Conservation (phyloP, 2,888 invertebrate species). For the Fragum sueziense region DNA sequence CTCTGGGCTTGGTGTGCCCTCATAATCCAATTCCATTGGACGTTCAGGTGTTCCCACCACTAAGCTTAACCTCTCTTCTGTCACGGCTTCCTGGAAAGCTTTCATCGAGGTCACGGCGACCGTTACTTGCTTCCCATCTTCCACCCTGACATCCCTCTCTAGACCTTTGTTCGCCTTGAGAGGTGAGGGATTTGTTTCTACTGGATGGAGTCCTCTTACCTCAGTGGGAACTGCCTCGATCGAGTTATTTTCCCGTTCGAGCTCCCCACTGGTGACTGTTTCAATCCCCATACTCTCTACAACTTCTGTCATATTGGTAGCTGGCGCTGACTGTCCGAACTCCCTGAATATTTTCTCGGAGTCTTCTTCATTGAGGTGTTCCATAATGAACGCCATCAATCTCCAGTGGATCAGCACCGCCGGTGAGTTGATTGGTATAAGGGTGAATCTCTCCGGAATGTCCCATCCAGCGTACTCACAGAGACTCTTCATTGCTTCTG, state of each 20-base stretch:
- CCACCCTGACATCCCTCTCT: background rate
- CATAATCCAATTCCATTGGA: background rate
- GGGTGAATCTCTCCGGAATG: constrained; percentile 8
- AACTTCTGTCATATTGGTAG: background rate
- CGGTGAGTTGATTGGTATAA: constrained; percentile 14
- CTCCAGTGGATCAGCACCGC: constrained; percentile 21
- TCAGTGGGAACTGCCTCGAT: too few species aligned
- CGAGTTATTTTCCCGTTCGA: background rate
- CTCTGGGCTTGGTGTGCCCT: background rate
- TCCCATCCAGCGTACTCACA: background rate
- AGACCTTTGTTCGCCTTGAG: background rate
- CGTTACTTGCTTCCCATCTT: background rate
- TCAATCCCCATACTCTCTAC: background rate
- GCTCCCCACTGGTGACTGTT: background rate
- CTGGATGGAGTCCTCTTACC: background rate
- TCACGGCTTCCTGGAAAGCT: background rate
- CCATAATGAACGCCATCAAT: background rate
- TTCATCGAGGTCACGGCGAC: background rate
- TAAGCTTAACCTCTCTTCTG: background rate
- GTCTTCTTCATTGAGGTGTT: background rate
- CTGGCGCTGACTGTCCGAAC: background rate
- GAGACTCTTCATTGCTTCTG: background rate
- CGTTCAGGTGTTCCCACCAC: background rate
- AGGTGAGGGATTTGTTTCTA: background rate
- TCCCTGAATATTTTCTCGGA: background rate